Evolutionary conservation across 2,113 vertebrate genomes (phyloP).

Genomic region (Riparia riparia): DNA sequence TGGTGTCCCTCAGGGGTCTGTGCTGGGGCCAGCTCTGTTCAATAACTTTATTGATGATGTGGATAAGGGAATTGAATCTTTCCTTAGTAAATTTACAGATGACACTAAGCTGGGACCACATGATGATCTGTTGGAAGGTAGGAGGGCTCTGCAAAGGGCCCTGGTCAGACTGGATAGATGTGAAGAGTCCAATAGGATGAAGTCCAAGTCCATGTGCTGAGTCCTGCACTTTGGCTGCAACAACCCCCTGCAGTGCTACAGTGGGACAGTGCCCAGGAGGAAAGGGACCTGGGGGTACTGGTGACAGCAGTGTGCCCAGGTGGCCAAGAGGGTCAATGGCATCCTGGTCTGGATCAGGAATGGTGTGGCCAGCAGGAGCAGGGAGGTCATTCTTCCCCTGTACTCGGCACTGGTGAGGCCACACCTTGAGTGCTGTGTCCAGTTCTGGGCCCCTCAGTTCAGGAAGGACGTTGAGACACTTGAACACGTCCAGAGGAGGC

Average conservation of each 20-base stretch:
- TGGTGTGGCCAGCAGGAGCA: not conserved
- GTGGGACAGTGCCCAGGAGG: not conserved
- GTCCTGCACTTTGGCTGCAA: not conserved
- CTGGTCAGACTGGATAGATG: not conserved
- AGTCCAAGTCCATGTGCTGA: fast-evolving
- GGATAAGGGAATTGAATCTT: too few species aligned
- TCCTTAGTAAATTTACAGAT: not conserved
- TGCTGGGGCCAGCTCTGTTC: not conserved
- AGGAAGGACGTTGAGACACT: fast-evolving
- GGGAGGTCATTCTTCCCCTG: not conserved
- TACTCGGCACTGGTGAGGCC: fast-evolving
- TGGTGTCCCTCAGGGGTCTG: not conserved
- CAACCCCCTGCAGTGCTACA: not conserved
- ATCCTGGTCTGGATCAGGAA: not conserved
- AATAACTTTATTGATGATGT: not conserved
- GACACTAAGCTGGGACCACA: not conserved
- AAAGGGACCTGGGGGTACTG: not conserved
- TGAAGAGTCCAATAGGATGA: not conserved
- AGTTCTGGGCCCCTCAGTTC: not conserved
- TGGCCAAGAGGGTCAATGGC: not conserved
- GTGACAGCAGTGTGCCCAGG: too few species aligned
- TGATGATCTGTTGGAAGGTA: not conserved
- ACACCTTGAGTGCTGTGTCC: not conserved
- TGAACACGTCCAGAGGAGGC: fast-evolving
- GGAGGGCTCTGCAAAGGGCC: not conserved